Conservation (phyloP, 2,113 vertebrate genomes). For the Nettapus auritus region DNA sequence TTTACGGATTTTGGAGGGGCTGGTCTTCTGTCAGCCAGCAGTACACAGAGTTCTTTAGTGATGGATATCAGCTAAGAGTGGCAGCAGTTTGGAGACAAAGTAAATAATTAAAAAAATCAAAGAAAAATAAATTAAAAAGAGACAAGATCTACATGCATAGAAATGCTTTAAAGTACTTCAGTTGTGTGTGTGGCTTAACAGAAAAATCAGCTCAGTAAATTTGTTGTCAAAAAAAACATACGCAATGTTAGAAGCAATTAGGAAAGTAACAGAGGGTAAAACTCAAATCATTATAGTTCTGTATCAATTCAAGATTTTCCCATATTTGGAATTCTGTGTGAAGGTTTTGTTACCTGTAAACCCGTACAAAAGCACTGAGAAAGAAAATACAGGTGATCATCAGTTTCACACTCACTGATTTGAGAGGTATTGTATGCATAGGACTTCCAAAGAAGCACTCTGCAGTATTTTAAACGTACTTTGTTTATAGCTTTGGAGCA, state of each 20-base stretch:
- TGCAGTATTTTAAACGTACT: not conserved
- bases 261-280: not conserved
- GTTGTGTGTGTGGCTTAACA: not conserved
- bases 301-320: not conserved
- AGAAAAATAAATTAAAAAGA: not conserved
- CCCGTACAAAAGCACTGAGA: not conserved
- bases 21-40: not conserved
- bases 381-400: not conserved
- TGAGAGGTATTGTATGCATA: not conserved
- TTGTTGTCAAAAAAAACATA: not conserved
- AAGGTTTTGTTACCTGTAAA: not conserved
- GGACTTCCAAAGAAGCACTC: not conserved
- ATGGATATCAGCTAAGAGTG: fast-evolving
- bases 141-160: not conserved
- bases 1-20: not conserved
- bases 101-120: fast-evolving
- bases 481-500: not conserved
- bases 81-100: not conserved
- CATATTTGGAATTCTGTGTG: not conserved
- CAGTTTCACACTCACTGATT: fast-evolving
- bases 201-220: not conserved
- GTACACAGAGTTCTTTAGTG: no score
- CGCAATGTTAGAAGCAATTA: not conserved
- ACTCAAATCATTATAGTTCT: not conserved
- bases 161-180: not conserved